Evolutionary conservation across 2,113 vertebrate genomes (phyloP).

Genomic region (Melanotaenia duboulayi): DNA sequence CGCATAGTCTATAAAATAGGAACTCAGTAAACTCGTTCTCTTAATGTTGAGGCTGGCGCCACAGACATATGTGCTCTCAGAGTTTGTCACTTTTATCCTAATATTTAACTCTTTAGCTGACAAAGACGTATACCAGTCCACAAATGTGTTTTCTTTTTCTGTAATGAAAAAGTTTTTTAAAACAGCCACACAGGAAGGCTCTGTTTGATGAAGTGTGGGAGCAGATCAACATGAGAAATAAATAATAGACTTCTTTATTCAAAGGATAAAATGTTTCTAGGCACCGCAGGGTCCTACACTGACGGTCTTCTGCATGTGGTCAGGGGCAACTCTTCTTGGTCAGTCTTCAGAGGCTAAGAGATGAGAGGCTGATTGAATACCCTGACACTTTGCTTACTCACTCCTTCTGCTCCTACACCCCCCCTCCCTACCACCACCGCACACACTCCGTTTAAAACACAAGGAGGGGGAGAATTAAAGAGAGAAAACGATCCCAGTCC

Average conservation of each 20-base stretch:
- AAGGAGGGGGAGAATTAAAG: constrained; percentile 27
- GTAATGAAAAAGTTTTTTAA: constrained; percentile 73
- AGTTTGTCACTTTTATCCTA: constrained; percentile 13
- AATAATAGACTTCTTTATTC: constrained; percentile 81
- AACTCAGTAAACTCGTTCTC: constrained; percentile 49
- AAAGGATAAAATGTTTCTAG: constrained; percentile 89
- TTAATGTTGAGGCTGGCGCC: constrained; percentile 36
- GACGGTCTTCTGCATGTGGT: constrained; percentile 85
- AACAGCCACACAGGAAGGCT: constrained; percentile 47
- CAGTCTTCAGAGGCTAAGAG: constrained; percentile 80
- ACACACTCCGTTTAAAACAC: constrained; percentile 56
- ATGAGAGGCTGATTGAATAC: constrained; percentile 89
- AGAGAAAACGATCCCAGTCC: constrained; percentile 83
- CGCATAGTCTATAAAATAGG: constrained; percentile 55
- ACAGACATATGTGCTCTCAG: constrained; percentile 36
- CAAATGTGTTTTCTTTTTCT: constrained; percentile 74
- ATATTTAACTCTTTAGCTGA: constrained; percentile 4
- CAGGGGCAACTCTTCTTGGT: constrained; percentile 81
- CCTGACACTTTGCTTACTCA: constrained; percentile 79
- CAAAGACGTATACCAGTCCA: background rate
- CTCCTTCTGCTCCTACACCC: constrained; percentile 72
- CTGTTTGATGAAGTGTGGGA: constrained; percentile 36
- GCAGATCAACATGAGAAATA: constrained; percentile 79
- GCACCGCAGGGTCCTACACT: constrained; percentile 88
- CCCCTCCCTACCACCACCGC: constrained; percentile 58